These are phyloP conservation scores for Characodon lateralis DNA, from an alignment of 2,797 vertebrate genomes.

Conservation along the genomic window DNA sequence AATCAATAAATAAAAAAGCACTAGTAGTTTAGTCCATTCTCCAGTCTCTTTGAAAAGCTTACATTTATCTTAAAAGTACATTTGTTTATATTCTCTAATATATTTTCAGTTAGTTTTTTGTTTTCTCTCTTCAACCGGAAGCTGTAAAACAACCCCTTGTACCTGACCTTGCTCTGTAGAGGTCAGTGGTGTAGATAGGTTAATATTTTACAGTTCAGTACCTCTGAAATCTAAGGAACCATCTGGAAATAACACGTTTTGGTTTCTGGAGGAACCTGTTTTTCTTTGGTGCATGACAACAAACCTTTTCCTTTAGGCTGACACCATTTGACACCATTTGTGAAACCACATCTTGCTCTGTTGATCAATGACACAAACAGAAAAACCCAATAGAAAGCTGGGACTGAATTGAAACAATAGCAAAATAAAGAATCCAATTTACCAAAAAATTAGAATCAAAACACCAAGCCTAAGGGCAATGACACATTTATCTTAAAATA, in stretches of 20 bases:
- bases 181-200: constrained; percentile 1
- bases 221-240: not conserved
- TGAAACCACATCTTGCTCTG: constrained; percentile 7
- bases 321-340: not conserved
- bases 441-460: not conserved
- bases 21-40: not conserved
- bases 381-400: not conserved
- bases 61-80: not conserved
- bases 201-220: constrained; percentile 2
- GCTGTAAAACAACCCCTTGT: not conserved
- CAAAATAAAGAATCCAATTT: not conserved
- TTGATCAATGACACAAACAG: not conserved
- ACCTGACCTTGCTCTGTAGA: not conserved
- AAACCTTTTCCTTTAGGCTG: not conserved
- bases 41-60: not conserved
- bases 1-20: too few species aligned
- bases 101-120: not conserved
- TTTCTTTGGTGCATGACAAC: not conserved
- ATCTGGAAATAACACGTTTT: not conserved
- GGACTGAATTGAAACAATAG: not conserved
- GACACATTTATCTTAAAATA: not conserved
- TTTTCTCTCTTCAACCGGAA: not conserved
- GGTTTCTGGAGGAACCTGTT: not conserved
- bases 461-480: not conserved
- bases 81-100: not conserved